Evolutionary conservation across 2,797 vertebrate species (phyloP).

Genomic region (Sparus aurata): DNA sequence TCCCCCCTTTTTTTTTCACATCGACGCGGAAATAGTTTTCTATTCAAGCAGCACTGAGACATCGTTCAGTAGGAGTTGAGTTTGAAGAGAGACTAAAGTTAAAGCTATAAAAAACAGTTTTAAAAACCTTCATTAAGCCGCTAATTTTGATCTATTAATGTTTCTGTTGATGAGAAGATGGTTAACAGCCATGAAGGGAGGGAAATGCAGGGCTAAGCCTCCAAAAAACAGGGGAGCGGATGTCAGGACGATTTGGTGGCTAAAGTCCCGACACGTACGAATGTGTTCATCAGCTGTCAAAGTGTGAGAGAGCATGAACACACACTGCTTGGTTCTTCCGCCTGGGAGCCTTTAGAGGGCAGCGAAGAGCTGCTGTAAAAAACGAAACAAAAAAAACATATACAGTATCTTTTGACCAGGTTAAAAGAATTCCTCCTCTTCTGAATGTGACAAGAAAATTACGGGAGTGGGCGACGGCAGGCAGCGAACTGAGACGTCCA

Average conservation of each 20-base stretch:
- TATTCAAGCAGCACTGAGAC: no score
- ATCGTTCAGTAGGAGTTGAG: no score
- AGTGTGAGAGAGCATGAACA: not conserved
- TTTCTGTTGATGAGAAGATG: not conserved
- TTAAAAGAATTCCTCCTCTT: not conserved
- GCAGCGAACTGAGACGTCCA: constrained; percentile 20
- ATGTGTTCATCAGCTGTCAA: constrained; percentile 2
- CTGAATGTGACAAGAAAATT: constrained; percentile 31
- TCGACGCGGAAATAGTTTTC: no score
- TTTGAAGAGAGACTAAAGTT: no score
- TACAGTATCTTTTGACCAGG: not conserved
- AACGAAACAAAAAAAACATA: not conserved
- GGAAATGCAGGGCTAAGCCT: not conserved
- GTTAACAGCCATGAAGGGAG: not conserved
- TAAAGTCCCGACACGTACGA: not conserved
- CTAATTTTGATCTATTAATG: no score
- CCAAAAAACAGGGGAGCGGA: not conserved
- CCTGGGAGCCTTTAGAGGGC: constrained; percentile 59
- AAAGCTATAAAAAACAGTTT: no score
- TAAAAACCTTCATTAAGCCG: no score
- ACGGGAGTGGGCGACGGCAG: constrained; percentile 6
- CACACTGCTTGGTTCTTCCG: not conserved
- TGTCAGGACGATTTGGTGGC: constrained; percentile 8
- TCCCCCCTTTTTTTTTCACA: no score
- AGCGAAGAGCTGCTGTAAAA: constrained; percentile 23